A percentile compares a stretch with the other conserved stretches of the same genome.
These are phyloP conservation scores for Balaeniceps rex DNA, from an alignment of 2,113 vertebrate species.

Conservation along the genomic window DNA sequence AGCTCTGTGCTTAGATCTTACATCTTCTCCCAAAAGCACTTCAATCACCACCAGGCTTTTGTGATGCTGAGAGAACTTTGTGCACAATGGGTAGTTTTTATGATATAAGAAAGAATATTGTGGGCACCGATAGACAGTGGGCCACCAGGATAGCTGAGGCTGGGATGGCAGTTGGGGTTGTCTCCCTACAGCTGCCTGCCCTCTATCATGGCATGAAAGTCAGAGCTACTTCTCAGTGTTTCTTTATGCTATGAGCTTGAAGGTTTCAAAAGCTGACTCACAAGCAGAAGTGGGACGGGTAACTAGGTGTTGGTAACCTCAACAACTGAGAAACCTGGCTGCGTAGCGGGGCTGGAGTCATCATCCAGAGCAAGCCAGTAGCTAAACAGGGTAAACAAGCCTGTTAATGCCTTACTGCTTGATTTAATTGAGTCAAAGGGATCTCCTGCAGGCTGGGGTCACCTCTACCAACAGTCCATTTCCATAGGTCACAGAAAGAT, in stretches of 20 bases:
- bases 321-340: not conserved
- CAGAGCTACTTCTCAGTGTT: not conserved
- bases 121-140: not conserved
- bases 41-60: not conserved
- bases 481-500: not conserved
- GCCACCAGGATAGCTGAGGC: not conserved
- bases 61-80: not conserved
- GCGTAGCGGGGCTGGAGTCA: rapidly evolving
- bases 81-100: not conserved
- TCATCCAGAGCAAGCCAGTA: not conserved
- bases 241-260: not conserved
- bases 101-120: not conserved
- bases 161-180: not conserved
- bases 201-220: not conserved
- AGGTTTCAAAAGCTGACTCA: not conserved
- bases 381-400: not conserved
- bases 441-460: not conserved
- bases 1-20: not conserved
- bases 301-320: not conserved
- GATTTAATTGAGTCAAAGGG: not conserved
- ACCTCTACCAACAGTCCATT: not conserved
- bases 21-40: not conserved
- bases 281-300: not conserved
- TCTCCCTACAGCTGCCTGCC: not conserved
- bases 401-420: not conserved